A percentile compares a stretch with the other conserved stretches of the same genome.
Conservation (phyloP, 2,888 invertebrate species). For the Heterodera filipjevi region DNA sequence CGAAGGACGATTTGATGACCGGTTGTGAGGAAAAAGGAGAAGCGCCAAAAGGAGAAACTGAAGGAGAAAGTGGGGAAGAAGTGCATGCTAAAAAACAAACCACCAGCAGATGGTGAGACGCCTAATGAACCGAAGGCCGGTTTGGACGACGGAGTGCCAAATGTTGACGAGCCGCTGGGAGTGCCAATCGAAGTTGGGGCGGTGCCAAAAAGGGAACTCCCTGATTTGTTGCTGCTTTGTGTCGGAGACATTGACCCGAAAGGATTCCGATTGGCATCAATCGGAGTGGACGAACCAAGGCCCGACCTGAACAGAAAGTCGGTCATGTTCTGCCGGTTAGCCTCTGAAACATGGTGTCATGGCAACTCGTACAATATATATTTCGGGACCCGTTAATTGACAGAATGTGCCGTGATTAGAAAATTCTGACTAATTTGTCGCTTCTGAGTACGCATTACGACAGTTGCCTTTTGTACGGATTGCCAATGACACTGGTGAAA, state of each 20-base stretch:
- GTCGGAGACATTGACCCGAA: slow-evolving; percentile 13
- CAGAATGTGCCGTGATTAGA: too few relatives aligned
- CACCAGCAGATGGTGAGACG: not conserved
- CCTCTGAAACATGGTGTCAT: too few relatives aligned
- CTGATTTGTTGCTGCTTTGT: not conserved
- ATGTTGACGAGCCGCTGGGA: not conserved
- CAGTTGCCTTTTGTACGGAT: too few relatives aligned
- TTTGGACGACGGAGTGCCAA: not conserved
- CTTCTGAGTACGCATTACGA: too few relatives aligned
- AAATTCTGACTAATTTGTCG: too few relatives aligned
- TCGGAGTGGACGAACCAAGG: slow-evolving; percentile 16
- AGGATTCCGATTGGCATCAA: slow-evolving; percentile 19
- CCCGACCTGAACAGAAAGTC: slow-evolving; percentile 9
- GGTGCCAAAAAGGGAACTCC: not conserved
- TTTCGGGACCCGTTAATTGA: too few relatives aligned
- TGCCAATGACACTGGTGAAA: too few relatives aligned
- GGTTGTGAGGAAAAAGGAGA: slow-evolving; percentile 18
- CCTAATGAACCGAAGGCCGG: not conserved
- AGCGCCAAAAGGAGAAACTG: slow-evolving; percentile 11
- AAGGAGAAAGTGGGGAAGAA: slow-evolving; percentile 8
- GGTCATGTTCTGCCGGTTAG: not conserved
- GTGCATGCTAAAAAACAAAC: not conserved
- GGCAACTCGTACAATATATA: too few relatives aligned
- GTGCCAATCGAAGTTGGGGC: slow-evolving; percentile 15
- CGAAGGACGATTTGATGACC: slow-evolving; percentile 10